Evolutionary conservation across 2,113 vertebrate genomes (phyloP).

Genomic region (Loxodonta africana): DNA sequence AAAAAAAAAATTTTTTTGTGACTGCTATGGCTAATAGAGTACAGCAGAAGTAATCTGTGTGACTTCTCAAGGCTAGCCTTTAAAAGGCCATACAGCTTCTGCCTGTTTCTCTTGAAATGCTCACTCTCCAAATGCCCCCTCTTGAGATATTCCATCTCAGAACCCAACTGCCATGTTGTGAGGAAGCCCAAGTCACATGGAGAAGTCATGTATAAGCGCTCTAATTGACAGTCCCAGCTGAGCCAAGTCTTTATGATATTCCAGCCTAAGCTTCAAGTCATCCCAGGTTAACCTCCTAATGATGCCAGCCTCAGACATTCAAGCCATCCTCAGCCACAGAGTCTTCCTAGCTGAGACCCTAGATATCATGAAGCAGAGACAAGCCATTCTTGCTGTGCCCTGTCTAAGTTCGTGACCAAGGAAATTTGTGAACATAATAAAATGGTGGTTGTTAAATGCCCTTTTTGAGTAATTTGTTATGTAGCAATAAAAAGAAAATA

Average conservation of each 20-base stretch:
- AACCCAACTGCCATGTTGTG: background rate
- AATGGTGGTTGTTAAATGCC: background rate
- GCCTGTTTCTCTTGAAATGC: background rate
- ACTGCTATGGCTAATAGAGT: background rate
- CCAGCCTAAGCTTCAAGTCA: background rate
- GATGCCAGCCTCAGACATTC: background rate
- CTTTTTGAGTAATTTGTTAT: background rate
- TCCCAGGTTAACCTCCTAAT: too few species aligned
- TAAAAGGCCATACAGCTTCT: background rate
- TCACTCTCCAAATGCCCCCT: background rate
- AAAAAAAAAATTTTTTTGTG: background rate
- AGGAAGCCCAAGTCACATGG: constrained; percentile 11
- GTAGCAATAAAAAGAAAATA: too few species aligned
- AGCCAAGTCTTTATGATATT: background rate
- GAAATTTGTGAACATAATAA: background rate
- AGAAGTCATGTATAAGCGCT: background rate
- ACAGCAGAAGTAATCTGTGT: background rate
- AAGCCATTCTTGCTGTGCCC: background rate
- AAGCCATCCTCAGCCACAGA: background rate
- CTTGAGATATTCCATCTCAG: background rate
- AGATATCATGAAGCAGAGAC: background rate
- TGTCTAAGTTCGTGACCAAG: background rate
- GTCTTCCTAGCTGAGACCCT: background rate
- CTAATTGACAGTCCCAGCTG: background rate
- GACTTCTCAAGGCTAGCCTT: background rate